Percentiles rank a stretch among this genome's conserved stretches.
Evolutionary conservation across 2,888 invertebrate species (phyloP).

Genomic region (Oligia strigilis): DNA sequence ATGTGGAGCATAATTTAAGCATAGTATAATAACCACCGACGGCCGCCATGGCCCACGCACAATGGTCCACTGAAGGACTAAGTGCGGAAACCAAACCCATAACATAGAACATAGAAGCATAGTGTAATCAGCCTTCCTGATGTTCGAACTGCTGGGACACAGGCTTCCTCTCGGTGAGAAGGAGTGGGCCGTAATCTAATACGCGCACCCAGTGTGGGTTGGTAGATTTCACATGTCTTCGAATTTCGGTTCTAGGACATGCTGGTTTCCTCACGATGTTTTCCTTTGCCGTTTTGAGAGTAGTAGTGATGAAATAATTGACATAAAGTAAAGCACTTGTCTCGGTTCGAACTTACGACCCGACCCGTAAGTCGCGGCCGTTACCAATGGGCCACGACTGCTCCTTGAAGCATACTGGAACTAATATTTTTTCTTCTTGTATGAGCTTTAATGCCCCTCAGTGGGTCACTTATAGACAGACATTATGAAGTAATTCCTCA

Average conservation of each 20-base stretch:
- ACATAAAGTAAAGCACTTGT: too few species aligned
- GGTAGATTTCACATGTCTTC: not conserved
- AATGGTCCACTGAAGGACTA: too few species aligned
- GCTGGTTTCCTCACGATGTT: too few species aligned
- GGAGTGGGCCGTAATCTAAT: too few species aligned
- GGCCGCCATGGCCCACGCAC: too few species aligned
- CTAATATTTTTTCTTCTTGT: not conserved
- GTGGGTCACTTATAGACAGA: too few species aligned
- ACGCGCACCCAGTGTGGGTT: not conserved
- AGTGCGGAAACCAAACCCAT: too few species aligned
- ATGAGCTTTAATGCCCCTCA: not conserved
- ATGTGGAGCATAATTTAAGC: not conserved
- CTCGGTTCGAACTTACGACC: too few species aligned
- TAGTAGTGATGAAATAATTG: too few species aligned
- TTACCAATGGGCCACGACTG: too few species aligned
- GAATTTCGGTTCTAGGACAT: not conserved
- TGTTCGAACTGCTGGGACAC: not conserved
- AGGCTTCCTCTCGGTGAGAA: not conserved
- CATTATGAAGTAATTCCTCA: not conserved
- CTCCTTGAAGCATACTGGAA: not conserved
- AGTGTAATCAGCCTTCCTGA: not conserved
- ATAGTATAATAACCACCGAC: not conserved
- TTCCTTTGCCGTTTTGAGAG: too few species aligned
- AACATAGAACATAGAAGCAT: not conserved
- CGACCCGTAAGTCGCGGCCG: too few species aligned